Base-by-base conservation (phyloP, 2,888 invertebrate species). In the Leptogaster cylindrica region DNA sequence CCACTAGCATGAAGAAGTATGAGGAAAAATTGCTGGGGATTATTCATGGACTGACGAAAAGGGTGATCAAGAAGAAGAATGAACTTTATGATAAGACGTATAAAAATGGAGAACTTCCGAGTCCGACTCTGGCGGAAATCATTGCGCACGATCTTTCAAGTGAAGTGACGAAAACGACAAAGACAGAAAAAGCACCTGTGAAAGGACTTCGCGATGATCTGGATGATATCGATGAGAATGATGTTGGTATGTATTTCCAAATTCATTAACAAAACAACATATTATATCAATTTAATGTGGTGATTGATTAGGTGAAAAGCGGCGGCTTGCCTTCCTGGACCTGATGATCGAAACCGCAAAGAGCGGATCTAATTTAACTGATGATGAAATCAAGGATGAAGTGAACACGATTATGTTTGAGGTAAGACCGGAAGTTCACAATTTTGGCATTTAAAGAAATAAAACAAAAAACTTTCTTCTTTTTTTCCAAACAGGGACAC, bases 381-480 rank as follows among this genome's bases (percentile, higher is more conserved):
- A 92, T 71, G 85, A 87, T 72, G 92, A 93, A 81, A 91, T 93
- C 71, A 91, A 91, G 78, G 91, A 93, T 77, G 91, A 93, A 83
- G 92, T 92, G 0, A 91, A 92, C 75, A 92, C 92, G 0, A 92
- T 93, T 67, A 93, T 93, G 92, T 92, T 92, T 77, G 90, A 95
- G 87, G 92, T 87, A 77, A 50, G n/a, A 50, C 5, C 25, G 27
- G 27, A 50, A 14, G 12, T 27, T 16, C 1, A 50, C 5, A 23
- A 31, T 64, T 39, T 28, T 12, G 23, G 6, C 5, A 28, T 12
- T 28, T 3, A n/a, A n/a, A n/a, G n/a, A n/a, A n/a, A n/a, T n/a
- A n/a, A n/a, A n/a, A n/a, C n/a, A 8, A 10, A 41, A 6, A 2
- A 27, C 14, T 51, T 28, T 44, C 18, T 39, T 10, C n/a, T 5